Percentiles rank a stretch among this genome's conserved stretches.
Conservation (phyloP, 1,140 invertebrate genomes). For the Fopius arisanus region DNA sequence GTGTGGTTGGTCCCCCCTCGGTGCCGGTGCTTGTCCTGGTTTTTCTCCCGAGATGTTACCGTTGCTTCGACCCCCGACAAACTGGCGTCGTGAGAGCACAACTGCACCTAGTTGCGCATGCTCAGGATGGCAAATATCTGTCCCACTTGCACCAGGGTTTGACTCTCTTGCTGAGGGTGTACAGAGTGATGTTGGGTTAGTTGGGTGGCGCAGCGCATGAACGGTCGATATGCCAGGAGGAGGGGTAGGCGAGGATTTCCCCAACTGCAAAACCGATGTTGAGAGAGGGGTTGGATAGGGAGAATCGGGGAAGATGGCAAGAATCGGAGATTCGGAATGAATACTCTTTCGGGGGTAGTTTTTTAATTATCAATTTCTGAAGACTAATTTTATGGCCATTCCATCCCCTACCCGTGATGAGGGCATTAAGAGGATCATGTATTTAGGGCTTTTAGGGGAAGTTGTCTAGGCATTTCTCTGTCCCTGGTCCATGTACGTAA, state of each 20-base stretch:
- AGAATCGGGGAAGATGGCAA: not conserved
- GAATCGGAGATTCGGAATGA: slow-evolving; percentile 24
- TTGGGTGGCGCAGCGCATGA: slow-evolving; percentile 43
- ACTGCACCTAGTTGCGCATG: slow-evolving; percentile 51
- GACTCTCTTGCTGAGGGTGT: slow-evolving; percentile 13
- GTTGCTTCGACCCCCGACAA: slow-evolving; percentile 60
- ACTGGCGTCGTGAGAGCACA: slow-evolving; percentile 55
- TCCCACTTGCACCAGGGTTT: not conserved
- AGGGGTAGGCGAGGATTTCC: not conserved
- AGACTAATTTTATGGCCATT: not conserved
- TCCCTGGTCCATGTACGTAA: not conserved
- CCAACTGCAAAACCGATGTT: slow-evolving; percentile 23
- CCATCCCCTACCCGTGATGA: not conserved
- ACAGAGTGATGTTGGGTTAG: slow-evolving; percentile 43
- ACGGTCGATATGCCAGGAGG: slow-evolving; percentile 56
- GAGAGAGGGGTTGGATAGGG: slow-evolving; percentile 9
- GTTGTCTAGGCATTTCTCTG: not conserved
- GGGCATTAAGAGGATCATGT: not conserved
- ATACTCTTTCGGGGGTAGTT: not conserved
- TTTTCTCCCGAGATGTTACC: slow-evolving; percentile 48
- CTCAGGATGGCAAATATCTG: slow-evolving; percentile 28
- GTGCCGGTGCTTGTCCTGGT: slow-evolving; percentile 27
- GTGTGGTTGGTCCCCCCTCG: not conserved
- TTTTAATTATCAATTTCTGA: not conserved
- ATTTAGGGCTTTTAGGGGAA: not conserved